These are phyloP conservation scores for Yasuhikotakia modesta DNA, from an alignment of 2,797 vertebrate species.

Conservation along the genomic window DNA sequence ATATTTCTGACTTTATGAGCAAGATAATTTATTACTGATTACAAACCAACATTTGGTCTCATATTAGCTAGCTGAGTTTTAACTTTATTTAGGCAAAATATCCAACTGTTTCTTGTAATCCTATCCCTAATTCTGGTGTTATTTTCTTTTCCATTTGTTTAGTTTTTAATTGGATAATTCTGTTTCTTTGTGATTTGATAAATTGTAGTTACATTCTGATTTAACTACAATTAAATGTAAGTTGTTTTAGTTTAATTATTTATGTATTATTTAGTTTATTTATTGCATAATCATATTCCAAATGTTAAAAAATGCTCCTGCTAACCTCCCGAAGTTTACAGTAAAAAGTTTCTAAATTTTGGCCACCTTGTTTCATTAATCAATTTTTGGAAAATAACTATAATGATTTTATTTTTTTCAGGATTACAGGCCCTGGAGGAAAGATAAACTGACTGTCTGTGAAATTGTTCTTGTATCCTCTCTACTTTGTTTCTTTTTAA, in stretches of 20 bases:
- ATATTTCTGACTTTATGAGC: not conserved
- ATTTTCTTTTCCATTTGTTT: no score
- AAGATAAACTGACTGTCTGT: conserved; percentile 57
- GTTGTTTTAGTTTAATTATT: no score
- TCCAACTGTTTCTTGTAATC: not conserved
- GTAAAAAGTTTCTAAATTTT: not conserved
- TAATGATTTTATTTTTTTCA: not conserved
- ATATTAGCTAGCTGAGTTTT: not conserved
- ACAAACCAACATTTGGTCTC: not conserved
- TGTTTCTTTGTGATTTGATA: not conserved
- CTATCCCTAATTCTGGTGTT: not conserved
- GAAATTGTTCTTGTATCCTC: conserved; percentile 29
- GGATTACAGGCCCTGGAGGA: conserved; percentile 1
- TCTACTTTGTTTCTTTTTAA: conserved; percentile 17
- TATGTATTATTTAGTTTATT: no score
- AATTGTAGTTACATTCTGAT: not conserved
- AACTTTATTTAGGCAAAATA: not conserved
- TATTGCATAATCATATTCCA: not conserved
- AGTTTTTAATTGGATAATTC: no score
- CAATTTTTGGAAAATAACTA: not conserved
- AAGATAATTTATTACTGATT: not conserved
- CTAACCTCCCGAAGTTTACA: not conserved
- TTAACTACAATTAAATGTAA: not conserved
- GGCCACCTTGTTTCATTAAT: not conserved
- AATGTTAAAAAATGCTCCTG: not conserved